Conservation (phyloP, 2,113 vertebrate species). For the Nothocercus nigrocapillus region DNA sequence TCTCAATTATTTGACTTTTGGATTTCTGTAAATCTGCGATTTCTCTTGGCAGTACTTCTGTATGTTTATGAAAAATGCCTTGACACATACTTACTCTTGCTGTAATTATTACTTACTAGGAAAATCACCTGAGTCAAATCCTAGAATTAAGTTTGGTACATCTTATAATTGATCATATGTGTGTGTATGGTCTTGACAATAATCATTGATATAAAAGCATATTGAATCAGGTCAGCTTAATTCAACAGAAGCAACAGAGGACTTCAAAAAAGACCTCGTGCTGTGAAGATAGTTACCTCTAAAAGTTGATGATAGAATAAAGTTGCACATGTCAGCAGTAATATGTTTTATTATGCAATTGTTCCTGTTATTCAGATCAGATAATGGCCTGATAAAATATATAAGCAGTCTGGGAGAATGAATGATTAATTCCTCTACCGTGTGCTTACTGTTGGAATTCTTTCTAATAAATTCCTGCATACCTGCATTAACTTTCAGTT, state of each 20-base stretch:
- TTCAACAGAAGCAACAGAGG: slow-evolving; percentile 13
- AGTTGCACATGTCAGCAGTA: slow-evolving; percentile 79
- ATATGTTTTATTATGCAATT: slow-evolving; percentile 79
- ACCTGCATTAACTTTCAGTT: slow-evolving; percentile 70
- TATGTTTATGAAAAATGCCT: background rate
- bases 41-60: background rate
- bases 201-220: slow-evolving; percentile 6
- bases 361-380: slow-evolving; percentile 81
- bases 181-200: background rate
- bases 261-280: slow-evolving; percentile 11
- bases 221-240: background rate
- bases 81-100: background rate
- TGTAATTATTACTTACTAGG: slow-evolving; percentile 21
- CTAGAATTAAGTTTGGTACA: background rate
- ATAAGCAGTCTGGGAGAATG: slow-evolving; percentile 79
- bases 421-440: slow-evolving; percentile 80
- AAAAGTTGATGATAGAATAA: slow-evolving; percentile 64
- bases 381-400: slow-evolving; percentile 78
- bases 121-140: slow-evolving; percentile 22
- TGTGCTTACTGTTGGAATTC: slow-evolving; percentile 75
- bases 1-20: background rate
- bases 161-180: background rate
- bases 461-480: slow-evolving; percentile 71
- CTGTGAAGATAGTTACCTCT: slow-evolving; percentile 58
- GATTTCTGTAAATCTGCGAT: slow-evolving; percentile 2